phyloP scores from a whole-genome alignment of 2,797 vertebrate genomes.

The Euthynnus affinis region DNA sequence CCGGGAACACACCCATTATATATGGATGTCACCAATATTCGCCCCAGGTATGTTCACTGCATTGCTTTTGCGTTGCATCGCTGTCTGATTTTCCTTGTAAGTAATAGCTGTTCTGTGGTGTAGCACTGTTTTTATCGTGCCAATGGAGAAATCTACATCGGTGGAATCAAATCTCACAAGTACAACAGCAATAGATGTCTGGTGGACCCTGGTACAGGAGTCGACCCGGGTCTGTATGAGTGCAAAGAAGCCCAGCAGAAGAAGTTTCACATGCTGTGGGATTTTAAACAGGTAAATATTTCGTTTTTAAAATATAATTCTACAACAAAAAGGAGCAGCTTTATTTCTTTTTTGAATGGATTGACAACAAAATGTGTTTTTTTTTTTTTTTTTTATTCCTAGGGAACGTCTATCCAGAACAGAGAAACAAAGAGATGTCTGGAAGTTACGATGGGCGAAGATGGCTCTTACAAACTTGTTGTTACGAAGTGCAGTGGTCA shows the following conservation, averaged over 20 bases:
- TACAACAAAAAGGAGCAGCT: not conserved
- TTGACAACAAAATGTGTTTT: not conserved
- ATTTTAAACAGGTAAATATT: conserved; percentile 79
- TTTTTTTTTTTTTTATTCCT: conserved; percentile 35
- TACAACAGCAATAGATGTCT: conserved; percentile 81
- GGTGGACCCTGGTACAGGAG: conserved; percentile 69
- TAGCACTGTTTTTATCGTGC: conserved; percentile 73
- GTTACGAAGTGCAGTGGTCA: conserved; percentile 78
- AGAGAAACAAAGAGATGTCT: conserved; percentile 79
- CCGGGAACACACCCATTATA: conserved; percentile 74
- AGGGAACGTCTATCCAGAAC: conserved; percentile 79
- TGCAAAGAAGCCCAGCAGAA: conserved; percentile 71
- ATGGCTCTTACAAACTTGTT: conserved; percentile 52
- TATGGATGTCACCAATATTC: conserved; percentile 67
- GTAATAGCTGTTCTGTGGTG: conserved; percentile 14
- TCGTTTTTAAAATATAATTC: not conserved
- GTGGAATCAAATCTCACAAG: conserved; percentile 78
- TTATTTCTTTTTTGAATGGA: not conserved
- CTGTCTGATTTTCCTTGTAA: not conserved
- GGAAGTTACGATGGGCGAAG: conserved; percentile 49
- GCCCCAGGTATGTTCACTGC: conserved; percentile 73
- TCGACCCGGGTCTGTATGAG: conserved; percentile 62
- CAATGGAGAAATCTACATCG: conserved; percentile 78
- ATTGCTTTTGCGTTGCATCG: too few species aligned
- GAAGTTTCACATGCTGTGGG: conserved; percentile 75